A percentile compares a stretch with the other conserved stretches of the same genome.
Evolutionary conservation across 2,888 invertebrate species (phyloP).

Genomic region (Lottia scabra): DNA sequence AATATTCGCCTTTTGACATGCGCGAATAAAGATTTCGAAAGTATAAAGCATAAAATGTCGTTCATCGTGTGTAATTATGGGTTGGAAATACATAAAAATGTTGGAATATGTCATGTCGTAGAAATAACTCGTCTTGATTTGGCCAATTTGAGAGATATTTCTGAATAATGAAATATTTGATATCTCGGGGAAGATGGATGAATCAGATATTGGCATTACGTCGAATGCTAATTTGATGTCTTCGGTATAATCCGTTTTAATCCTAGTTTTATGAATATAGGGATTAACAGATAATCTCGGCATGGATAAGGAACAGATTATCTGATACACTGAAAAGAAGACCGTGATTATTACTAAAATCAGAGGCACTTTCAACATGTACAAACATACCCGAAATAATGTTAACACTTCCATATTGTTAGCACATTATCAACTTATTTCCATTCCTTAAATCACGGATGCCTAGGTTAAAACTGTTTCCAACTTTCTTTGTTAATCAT

Average conservation of each 20-base stretch:
- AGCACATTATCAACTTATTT: too few species aligned
- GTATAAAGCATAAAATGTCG: conserved; percentile 23
- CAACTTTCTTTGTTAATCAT: too few species aligned
- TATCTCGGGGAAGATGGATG: not conserved
- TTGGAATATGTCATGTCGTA: not conserved
- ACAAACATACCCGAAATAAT: not conserved
- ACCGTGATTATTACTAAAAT: not conserved
- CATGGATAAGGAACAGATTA: not conserved
- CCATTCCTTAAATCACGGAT: too few species aligned
- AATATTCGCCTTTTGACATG: conserved; percentile 23
- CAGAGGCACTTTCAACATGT: not conserved
- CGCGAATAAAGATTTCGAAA: conserved; percentile 30
- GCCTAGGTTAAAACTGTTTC: too few species aligned
- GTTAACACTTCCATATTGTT: too few species aligned
- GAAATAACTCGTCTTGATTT: not conserved
- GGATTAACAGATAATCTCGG: not conserved
- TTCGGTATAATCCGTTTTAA: not conserved
- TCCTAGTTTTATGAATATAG: not conserved
- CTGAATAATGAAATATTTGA: not conserved
- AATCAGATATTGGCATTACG: not conserved
- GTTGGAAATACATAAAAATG: conserved; percentile 25
- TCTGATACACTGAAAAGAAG: not conserved
- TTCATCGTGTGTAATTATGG: conserved; percentile 23
- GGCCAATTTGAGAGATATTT: not conserved
- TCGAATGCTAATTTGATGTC: not conserved